These are phyloP conservation scores for Poecilia wingei DNA, from an alignment of 2,797 vertebrate genomes.

Conservation along the genomic window DNA sequence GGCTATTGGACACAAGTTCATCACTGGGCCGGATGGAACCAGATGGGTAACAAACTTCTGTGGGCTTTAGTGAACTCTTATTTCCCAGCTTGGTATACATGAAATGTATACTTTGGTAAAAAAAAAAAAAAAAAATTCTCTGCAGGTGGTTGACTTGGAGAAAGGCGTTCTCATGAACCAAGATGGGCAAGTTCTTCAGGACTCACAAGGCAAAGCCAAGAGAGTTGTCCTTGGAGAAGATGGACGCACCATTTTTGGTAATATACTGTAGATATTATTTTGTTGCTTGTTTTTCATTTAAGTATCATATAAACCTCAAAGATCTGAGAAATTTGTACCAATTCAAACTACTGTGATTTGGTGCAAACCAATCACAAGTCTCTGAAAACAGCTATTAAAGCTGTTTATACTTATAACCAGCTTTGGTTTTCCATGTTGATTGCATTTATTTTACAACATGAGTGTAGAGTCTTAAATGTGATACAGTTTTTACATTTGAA, in stretches of 20 bases:
- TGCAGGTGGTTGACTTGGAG: constrained; percentile 92
- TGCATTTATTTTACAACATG: neutral
- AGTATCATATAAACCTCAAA: constrained; percentile 9
- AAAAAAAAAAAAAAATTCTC: neutral
- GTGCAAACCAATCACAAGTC: neutral
- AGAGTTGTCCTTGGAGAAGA: constrained; percentile 94
- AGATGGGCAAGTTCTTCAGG: constrained; percentile 92
- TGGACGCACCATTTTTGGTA: constrained; percentile 94
- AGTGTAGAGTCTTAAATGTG: neutral
- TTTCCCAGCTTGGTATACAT: neutral
- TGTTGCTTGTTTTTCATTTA: neutral
- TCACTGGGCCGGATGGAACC: constrained; percentile 93
- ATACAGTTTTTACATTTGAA: neutral
- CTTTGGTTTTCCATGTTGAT: neutral
- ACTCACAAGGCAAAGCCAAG: constrained; percentile 92
- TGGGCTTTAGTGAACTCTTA: constrained; percentile 2
- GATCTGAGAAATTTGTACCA: neutral
- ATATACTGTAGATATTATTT: constrained; percentile 45
- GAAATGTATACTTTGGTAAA: neutral
- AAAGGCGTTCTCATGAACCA: constrained; percentile 91
- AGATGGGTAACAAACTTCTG: constrained; percentile 88
- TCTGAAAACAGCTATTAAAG: too few species aligned
- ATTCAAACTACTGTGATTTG: neutral
- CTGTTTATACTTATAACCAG: too few species aligned
- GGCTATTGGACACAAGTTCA: constrained; percentile 85